Evolutionary conservation across 2,797 vertebrate species (phyloP), one percentile per base, ranked within the genome.

Genomic region (Hybognathus amarus): DNA sequence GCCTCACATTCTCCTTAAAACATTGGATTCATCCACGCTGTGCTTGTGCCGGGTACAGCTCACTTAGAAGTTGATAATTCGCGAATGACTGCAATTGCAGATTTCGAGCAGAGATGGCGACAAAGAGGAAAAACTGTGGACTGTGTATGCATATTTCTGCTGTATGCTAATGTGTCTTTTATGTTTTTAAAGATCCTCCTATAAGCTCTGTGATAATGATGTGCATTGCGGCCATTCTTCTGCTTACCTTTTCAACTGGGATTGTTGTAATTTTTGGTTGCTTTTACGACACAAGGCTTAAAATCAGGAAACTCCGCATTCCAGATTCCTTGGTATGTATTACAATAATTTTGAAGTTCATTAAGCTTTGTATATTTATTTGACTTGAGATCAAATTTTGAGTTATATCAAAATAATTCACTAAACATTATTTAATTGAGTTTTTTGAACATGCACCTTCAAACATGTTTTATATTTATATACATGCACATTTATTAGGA

Each of bases 261-360:
- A 20, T 85, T 42, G 6, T 42, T 38, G n/a, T 88, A 27, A 24
- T 13, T 9, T 3, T 52, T 27, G 22, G 52, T 9, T 79, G 66
- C 61, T 68, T 68, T 76, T 33, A 13, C 36, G 66, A 83, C 22
- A 30, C 74, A 5, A 85, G n/a, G 47, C 40, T 40, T 38, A 71
- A 27, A 63, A 63, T 18, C 10, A 64, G 59, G 2, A n/a, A 70
- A 18, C n/a, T 22, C 33, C 2, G 2, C 33, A 30, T 50, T 52
- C 90, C 90, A 22, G 22, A 33, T 17, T 4, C 38, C 10, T 85
- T 90, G 91, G 91, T 91, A 87, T 54, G 86, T 87, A 3, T 5
- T 9, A 38, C 6, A 59, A 61, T 45, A 68, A 42, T 9, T 24
- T 42, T n/a, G 1, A 27, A 9, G 61, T 42, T 42, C 11, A 42